phyloP scores from a whole-genome alignment of 1,140 invertebrate species.

The Mercenaria mercenaria region DNA sequence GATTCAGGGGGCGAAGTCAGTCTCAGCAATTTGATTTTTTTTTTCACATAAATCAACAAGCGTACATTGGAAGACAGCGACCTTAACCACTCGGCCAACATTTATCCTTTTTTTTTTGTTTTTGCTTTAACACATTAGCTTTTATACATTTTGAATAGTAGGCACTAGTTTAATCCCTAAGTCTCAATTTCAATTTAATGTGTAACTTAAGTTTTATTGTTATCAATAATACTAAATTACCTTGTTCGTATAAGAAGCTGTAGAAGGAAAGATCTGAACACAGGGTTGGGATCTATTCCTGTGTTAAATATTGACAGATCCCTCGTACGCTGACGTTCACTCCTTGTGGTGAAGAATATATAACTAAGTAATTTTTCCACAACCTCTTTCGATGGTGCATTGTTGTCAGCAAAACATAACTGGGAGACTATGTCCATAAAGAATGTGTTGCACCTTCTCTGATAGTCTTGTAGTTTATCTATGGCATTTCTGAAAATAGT shows the following conservation, averaged over 20 bases:
- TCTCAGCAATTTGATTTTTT: no score
- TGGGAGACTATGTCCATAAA: slow-evolving; percentile 81
- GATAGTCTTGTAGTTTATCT: slow-evolving; percentile 59
- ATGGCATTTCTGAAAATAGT: background rate
- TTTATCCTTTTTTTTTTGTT: no score
- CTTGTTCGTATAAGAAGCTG: slow-evolving; percentile 76
- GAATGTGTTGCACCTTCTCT: slow-evolving; percentile 77
- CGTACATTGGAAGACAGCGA: no score
- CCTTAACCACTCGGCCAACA: no score
- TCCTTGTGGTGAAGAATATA: slow-evolving; percentile 71
- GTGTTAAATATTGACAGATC: slow-evolving; percentile 77
- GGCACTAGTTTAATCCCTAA: no score
- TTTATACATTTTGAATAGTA: no score
- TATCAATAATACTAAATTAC: no score
- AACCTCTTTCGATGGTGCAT: slow-evolving; percentile 74
- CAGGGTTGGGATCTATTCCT: slow-evolving; percentile 80
- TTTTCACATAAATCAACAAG: no score
- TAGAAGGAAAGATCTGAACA: slow-evolving; percentile 80
- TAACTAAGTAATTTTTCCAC: slow-evolving; percentile 78
- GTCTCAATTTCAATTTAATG: no score
- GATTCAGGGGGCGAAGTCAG: no score
- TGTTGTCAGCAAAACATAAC: slow-evolving; percentile 79
- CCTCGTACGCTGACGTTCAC: slow-evolving; percentile 62
- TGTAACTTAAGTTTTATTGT: no score
- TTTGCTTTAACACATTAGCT: no score